Evolutionary conservation across 1,140 invertebrate species (phyloP).

Genomic region (Drosophila mauritiana): DNA sequence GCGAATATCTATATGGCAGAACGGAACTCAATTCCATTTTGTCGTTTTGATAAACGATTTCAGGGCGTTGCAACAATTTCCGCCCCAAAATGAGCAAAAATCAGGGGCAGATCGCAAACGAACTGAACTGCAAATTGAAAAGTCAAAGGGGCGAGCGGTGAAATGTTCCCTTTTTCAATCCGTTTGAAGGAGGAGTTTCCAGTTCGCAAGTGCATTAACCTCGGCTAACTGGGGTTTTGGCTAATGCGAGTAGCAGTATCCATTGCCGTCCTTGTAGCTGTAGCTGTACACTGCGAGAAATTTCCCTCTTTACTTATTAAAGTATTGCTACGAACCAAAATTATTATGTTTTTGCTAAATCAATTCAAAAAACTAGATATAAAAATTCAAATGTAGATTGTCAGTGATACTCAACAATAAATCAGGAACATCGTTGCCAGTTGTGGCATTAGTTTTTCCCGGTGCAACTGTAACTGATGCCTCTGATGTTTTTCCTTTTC

Average conservation of each 20-base stretch:
- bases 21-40: slow-evolving; percentile 83
- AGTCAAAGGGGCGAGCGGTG: slow-evolving; percentile 31
- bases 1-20: slow-evolving; percentile 39
- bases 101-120: slow-evolving; percentile 23
- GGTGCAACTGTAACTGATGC: slow-evolving; percentile 17
- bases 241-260: slow-evolving; percentile 51
- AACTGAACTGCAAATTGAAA: slow-evolving; percentile 76
- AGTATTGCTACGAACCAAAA: too few relatives aligned
- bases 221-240: slow-evolving; percentile 50
- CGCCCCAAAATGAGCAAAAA: slow-evolving; percentile 75
- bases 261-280: slow-evolving; percentile 12
- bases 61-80: slow-evolving; percentile 83
- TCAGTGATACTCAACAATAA: too few relatives aligned
- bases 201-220: slow-evolving; percentile 70
- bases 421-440: background rate
- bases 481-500: slow-evolving; percentile 27
- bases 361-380: too few relatives aligned
- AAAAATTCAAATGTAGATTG: too few relatives aligned
- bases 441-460: background rate
- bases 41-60: slow-evolving; percentile 84
- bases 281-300: background rate
- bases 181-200: slow-evolving; percentile 31
- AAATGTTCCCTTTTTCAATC: slow-evolving; percentile 32
- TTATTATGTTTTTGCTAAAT: too few relatives aligned
- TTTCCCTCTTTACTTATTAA: too few relatives aligned